These are phyloP conservation scores for Palythoa caribaeorum DNA, from an alignment of 92 coral and sea anemone species.

Conservation along the genomic window DNA sequence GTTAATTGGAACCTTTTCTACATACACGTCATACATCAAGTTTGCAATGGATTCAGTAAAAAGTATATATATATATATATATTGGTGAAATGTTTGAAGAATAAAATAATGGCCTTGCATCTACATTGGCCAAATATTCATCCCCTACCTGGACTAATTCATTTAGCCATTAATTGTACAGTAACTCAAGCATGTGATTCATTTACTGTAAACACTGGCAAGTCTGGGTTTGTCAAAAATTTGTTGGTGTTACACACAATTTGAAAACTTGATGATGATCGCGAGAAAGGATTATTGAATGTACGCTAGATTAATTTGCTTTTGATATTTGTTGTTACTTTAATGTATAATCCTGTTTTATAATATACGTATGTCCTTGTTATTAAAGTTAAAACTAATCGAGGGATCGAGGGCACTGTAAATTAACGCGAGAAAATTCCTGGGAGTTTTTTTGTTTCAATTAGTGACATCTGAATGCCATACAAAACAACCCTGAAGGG, in stretches of 20 bases:
- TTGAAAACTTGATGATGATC: not conserved
- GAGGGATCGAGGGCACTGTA: not conserved
- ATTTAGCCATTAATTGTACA: not conserved
- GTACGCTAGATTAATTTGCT: not conserved
- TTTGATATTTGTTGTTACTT: not conserved
- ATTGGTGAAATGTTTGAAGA: no score
- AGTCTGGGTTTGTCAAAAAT: not conserved
- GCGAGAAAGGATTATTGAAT: not conserved
- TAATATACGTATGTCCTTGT: not conserved
- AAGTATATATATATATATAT: no score
- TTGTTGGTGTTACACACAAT: not conserved
- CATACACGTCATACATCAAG: no score
- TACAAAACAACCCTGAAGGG: no score
- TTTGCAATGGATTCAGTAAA: no score
- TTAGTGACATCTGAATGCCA: not conserved
- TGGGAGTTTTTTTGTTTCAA: not conserved
- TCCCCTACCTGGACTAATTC: not conserved
- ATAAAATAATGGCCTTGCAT: not conserved
- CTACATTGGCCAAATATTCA: not conserved
- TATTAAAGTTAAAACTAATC: not conserved
- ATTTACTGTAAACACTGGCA: not conserved
- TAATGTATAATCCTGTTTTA: not conserved
- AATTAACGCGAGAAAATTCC: not conserved
- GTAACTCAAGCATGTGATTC: not conserved
- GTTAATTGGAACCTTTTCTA: no score